Percentiles rank a stretch among this genome's conserved stretches.
Evolutionary conservation across 30 jellyfish, hydroid and myxozoan species (phyloP).

Genomic region (Morbakka virulenta): DNA sequence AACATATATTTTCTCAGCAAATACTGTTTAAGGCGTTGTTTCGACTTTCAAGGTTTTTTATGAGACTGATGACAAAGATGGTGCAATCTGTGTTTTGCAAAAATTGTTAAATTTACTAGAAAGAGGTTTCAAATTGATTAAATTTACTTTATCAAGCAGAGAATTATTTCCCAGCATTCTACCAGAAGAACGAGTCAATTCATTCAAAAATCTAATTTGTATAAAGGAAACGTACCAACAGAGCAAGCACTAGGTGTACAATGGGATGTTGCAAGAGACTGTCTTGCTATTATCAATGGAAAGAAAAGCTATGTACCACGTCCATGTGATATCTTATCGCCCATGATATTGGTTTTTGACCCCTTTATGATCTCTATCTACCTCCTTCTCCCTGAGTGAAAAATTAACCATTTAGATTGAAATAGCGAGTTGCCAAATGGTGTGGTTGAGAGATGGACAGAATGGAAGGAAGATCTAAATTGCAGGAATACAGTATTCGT

Average conservation of each 20-base stretch:
- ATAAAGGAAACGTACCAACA: neutral
- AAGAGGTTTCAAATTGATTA: neutral
- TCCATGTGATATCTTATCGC: neutral
- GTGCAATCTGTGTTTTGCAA: no score
- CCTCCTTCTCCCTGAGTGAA: neutral
- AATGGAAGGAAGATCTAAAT: neutral
- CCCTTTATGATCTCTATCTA: neutral
- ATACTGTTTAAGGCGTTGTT: neutral
- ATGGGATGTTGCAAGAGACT: neutral
- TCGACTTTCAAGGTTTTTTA: neutral
- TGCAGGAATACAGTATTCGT: neutral
- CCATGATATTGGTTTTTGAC: neutral
- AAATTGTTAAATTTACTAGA: neutral
- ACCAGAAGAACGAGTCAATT: neutral
- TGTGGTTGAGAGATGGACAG: neutral
- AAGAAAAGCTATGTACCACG: neutral
- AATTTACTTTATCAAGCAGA: neutral
- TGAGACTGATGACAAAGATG: neutral
- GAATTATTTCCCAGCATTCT: neutral
- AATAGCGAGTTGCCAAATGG: neutral
- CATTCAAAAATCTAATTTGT: neutral
- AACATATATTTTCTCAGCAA: neutral
- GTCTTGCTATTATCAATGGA: neutral
- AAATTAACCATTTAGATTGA: neutral
- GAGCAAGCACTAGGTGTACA: neutral